Percentiles rank a stretch among this genome's conserved stretches.
Evolutionary conservation across 2,113 vertebrate species (phyloP).

Genomic region (Strigops habroptila): DNA sequence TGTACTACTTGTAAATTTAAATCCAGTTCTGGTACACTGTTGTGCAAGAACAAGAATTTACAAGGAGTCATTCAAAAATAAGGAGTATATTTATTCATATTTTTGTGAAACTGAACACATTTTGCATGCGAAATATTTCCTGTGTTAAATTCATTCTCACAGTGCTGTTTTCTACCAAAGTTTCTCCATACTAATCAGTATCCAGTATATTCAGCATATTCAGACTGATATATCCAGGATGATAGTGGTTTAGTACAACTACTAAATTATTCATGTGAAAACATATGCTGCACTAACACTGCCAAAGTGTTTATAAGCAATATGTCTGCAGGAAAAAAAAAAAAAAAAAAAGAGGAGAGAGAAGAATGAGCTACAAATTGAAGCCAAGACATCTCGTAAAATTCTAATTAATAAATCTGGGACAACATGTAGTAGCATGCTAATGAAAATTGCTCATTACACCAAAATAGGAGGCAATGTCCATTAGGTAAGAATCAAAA

Average conservation of each 20-base stretch:
- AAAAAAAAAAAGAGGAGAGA: background rate
- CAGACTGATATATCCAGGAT: background rate
- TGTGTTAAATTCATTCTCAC: background rate
- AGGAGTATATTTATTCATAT: background rate
- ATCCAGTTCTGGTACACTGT: background rate
- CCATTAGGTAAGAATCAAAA: background rate
- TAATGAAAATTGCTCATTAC: background rate
- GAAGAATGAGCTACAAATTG: background rate
- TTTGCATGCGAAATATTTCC: conserved; percentile 27
- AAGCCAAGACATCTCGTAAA: background rate
- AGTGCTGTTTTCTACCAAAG: background rate
- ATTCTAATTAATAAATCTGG: background rate
- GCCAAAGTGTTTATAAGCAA: conserved; percentile 41
- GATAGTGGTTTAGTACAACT: conserved; percentile 4
- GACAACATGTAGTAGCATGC: rapidly evolving
- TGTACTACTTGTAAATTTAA: background rate
- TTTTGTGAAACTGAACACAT: background rate
- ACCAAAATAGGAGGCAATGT: background rate
- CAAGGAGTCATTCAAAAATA: background rate
- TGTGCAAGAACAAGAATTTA: background rate
- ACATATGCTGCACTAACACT: conserved; percentile 42
- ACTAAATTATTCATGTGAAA: conserved; percentile 54
- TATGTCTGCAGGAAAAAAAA: background rate
- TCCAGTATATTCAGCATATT: background rate
- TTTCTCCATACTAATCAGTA: conserved; percentile 32